Percentiles rank a stretch among this genome's conserved stretches.
These are phyloP conservation scores for Falcaria lacertinaria DNA, from an alignment of 2,888 invertebrate genomes.

Conservation along the genomic window DNA sequence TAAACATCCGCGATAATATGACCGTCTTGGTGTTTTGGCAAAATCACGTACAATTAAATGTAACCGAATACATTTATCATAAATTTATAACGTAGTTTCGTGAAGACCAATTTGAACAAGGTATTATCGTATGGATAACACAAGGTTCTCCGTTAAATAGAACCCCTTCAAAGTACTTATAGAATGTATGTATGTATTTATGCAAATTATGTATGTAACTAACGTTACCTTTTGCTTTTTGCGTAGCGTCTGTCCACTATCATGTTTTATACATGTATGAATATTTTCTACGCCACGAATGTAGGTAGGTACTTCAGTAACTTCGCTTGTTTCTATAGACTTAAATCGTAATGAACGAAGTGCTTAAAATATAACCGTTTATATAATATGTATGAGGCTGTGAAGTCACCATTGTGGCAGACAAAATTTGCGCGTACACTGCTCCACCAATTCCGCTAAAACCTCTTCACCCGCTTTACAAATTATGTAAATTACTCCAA, in stretches of 20 bases:
- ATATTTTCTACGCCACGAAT: background rate
- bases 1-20: no score
- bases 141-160: no score
- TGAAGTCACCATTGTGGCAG: background rate
- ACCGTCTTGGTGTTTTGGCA: no score
- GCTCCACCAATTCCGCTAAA: background rate
- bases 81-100: no score
- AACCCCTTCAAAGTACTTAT: background rate
- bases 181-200: background rate
- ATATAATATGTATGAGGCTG: background rate
- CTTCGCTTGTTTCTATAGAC: background rate
- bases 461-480: constrained; percentile 7
- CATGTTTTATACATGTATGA: constrained; percentile 1
- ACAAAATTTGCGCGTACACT: background rate
- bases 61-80: no score
- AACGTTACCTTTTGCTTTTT: background rate
- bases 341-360: background rate
- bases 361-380: background rate
- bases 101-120: no score
- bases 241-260: background rate
- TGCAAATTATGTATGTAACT: no score
- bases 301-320: background rate
- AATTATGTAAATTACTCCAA: constrained; percentile 20
- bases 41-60: no score
- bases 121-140: no score